Percentiles rank a stretch among this genome's conserved stretches.
Conservation (phyloP, 2,888 invertebrate genomes). For the Xestia sexstrigata region DNA sequence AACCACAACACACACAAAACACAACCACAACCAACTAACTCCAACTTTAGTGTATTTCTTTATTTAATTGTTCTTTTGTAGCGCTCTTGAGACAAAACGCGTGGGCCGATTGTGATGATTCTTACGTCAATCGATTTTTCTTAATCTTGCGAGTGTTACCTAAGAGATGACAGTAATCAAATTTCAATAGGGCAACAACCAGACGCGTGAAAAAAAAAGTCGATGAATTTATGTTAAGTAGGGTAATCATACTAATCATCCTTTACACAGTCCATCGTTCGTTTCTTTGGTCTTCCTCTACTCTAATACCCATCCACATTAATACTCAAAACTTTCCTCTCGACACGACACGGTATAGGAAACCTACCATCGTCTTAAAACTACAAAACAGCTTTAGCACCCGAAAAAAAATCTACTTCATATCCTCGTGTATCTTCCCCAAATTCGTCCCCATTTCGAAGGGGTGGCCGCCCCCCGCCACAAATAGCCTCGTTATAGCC, state of each 20-base stretch:
- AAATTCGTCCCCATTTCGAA: conserved; percentile 13
- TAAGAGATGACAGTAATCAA: background rate
- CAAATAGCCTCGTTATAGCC: conserved; percentile 51
- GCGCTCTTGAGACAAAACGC: background rate
- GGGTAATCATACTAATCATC: no score
- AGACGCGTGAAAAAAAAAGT: no score
- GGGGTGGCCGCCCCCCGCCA: conserved; percentile 31
- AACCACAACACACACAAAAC: no score
- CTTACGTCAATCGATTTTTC: background rate
- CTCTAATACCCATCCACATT: no score
- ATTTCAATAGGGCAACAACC: no score
- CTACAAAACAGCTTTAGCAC: background rate
- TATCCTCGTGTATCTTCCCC: background rate
- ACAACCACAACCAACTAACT: no score
- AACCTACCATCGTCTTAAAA: background rate
- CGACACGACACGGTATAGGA: background rate
- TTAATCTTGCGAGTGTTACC: background rate
- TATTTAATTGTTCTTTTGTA: background rate
- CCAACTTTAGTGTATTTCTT: no score
- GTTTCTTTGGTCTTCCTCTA: no score
- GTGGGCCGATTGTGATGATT: background rate
- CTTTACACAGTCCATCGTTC: no score
- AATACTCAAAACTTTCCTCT: no score
- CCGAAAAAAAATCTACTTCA: background rate
- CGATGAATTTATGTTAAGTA: no score